Conservation (phyloP, 2,888 invertebrate genomes). For the Archips xylosteana region DNA sequence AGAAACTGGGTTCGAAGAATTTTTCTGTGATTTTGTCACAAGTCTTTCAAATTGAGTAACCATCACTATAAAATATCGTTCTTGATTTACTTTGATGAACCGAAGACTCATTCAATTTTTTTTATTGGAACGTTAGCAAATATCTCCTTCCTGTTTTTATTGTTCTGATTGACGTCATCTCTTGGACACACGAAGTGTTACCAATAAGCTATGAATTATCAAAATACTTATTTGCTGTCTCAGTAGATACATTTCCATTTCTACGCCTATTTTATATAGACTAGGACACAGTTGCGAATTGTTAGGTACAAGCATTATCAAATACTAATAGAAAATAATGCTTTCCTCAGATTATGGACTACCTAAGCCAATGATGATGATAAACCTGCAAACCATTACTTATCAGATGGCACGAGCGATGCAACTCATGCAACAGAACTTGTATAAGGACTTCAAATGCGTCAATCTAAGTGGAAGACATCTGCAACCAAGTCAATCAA, state of each 20-base stretch:
- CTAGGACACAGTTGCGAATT: not conserved
- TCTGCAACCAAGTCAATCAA: no score
- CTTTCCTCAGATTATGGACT: no score
- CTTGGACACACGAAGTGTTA: not conserved
- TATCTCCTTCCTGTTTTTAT: not conserved
- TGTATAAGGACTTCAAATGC: no score
- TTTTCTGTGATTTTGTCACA: constrained; percentile 46
- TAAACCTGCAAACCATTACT: no score
- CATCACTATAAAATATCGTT: constrained; percentile 44
- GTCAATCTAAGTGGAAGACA: no score
- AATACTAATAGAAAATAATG: no score
- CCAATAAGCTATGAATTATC: not conserved
- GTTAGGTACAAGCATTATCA: no score
- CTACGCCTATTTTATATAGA: not conserved
- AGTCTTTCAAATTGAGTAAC: constrained; percentile 46
- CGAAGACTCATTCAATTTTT: constrained; percentile 6
- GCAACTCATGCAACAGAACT: no score
- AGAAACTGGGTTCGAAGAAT: constrained; percentile 45
- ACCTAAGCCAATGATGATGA: not conserved
- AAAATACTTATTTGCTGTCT: not conserved
- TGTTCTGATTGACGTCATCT: constrained; percentile 15
- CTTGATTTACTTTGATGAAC: constrained; percentile 28
- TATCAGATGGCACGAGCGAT: no score
- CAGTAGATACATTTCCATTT: no score
- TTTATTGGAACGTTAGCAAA: not conserved